These are phyloP conservation scores for Lithophane socia DNA, from an alignment of 2,888 invertebrate genomes.

Conservation along the genomic window DNA sequence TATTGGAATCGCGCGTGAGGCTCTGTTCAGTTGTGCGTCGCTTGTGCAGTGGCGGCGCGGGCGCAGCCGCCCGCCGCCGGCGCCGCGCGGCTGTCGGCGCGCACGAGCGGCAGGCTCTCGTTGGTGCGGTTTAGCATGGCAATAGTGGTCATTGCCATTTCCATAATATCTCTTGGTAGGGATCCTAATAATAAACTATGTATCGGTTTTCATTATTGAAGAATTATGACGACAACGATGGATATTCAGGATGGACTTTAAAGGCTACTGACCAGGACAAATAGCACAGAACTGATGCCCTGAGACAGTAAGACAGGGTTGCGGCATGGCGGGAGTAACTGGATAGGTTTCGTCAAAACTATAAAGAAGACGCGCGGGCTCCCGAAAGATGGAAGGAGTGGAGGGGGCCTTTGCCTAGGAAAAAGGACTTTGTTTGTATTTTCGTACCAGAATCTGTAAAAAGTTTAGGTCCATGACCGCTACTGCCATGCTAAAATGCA, in stretches of 20 bases:
- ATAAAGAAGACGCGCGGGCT: too few species aligned
- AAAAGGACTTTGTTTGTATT: not conserved
- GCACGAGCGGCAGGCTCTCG: not conserved
- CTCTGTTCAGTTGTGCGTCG: slow-evolving; percentile 84
- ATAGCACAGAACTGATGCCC: not conserved
- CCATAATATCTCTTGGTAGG: not conserved
- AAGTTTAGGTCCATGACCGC: not conserved
- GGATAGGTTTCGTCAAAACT: not conserved
- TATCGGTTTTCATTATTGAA: not conserved
- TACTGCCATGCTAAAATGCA: not conserved
- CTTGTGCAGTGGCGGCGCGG: slow-evolving; percentile 71
- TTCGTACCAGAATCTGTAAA: not conserved
- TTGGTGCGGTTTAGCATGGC: not conserved
- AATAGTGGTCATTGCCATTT: not conserved
- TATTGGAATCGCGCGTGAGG: slow-evolving; percentile 85
- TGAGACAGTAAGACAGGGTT: not conserved
- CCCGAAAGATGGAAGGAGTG: not conserved
- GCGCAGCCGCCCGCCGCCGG: slow-evolving; percentile 5
- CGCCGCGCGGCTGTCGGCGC: not conserved
- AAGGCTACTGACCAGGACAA: too few species aligned
- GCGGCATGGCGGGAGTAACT: not conserved
- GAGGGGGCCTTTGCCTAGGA: not conserved
- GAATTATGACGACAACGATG: not conserved
- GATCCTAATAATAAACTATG: not conserved
- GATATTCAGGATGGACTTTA: not conserved